Evolutionary conservation across 2,888 invertebrate species (phyloP).

Genomic region (Erebia aethiops): DNA sequence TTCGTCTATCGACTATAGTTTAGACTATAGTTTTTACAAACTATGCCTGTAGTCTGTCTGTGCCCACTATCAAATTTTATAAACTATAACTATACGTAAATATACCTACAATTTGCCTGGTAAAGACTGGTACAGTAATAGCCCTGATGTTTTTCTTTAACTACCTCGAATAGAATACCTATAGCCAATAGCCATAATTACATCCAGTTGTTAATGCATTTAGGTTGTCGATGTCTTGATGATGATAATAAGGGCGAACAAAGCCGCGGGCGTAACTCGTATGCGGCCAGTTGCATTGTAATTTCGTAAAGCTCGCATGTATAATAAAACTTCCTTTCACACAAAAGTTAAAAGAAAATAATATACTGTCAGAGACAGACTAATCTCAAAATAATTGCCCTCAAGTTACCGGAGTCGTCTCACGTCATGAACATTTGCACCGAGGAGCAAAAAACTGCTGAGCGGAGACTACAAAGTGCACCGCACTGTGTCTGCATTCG

Average conservation of each 20-base stretch:
- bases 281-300: conserved; percentile 1
- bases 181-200: background rate
- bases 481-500: conserved; percentile 44
- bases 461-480: conserved; percentile 47
- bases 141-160: background rate
- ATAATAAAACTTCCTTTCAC: conserved; percentile 18
- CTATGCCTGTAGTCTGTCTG: background rate
- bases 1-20: background rate
- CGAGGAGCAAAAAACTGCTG: conserved; percentile 38
- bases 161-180: background rate
- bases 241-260: background rate
- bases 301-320: conserved; percentile 12
- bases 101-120: no score
- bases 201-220: background rate
- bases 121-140: no score
- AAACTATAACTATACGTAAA: no score
- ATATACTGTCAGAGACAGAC: conserved; percentile 38
- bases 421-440: conserved; percentile 42
- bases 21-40: background rate
- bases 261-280: background rate
- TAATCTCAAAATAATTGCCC: conserved; percentile 46
- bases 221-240: background rate
- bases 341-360: conserved; percentile 30
- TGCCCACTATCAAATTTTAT: background rate
- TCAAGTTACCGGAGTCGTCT: conserved; percentile 39